Evolutionary conservation across 2,888 invertebrate genomes (phyloP).

Genomic region (Seira musarum): DNA sequence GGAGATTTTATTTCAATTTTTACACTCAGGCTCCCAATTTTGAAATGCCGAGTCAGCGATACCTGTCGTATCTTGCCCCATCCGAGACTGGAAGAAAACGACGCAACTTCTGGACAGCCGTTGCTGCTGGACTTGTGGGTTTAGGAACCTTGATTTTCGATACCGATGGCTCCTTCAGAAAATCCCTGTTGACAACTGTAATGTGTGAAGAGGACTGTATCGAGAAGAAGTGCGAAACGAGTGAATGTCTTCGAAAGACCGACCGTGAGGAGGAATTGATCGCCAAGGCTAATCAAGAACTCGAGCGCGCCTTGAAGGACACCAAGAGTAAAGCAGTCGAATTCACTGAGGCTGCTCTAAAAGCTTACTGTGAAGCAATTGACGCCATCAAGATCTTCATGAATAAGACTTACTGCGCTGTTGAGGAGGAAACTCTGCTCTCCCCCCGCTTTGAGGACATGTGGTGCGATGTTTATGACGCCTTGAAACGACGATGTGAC

Average conservation of each 20-base stretch:
- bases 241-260: conserved; percentile 66
- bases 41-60: too few species aligned
- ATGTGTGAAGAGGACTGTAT: conserved; percentile 40
- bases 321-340: conserved; percentile 67
- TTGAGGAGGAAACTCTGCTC: conserved; percentile 66
- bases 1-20: too few species aligned
- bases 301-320: conserved; percentile 67
- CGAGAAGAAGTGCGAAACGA: conserved; percentile 47
- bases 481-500: conserved; percentile 62
- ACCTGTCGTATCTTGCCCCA: too few species aligned
- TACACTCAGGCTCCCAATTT: too few species aligned
- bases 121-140: conserved; percentile 49
- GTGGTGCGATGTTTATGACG: conserved; percentile 67
- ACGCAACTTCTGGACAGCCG: conserved; percentile 25
- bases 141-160: conserved; percentile 30
- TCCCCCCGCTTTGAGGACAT: conserved; percentile 68
- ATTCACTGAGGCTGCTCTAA: conserved; percentile 68
- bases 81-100: conserved; percentile 20
- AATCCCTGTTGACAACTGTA: conserved; percentile 8
- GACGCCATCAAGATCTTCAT: conserved; percentile 65
- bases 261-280: conserved; percentile 68
- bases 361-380: conserved; percentile 68
- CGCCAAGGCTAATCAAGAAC: conserved; percentile 66
- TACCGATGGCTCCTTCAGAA: conserved; percentile 25
- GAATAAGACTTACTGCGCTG: conserved; percentile 68